These are phyloP conservation scores for Florisuga fusca DNA, from an alignment of 2,797 vertebrate species.

Conservation along the genomic window DNA sequence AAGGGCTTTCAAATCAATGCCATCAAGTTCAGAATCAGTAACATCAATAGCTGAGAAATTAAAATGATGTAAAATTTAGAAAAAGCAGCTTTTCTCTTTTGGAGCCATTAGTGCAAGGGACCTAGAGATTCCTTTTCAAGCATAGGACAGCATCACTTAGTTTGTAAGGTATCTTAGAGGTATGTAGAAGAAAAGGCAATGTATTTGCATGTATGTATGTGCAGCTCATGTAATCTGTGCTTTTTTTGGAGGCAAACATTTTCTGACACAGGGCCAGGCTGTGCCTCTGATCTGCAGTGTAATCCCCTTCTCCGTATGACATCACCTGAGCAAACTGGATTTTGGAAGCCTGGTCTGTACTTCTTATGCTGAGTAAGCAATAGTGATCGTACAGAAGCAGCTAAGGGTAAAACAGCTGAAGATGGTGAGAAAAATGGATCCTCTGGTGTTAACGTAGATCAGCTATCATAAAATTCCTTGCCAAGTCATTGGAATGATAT, in stretches of 20 bases:
- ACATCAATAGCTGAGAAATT: neutral
- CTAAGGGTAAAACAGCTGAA: neutral
- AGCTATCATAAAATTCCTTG: neutral
- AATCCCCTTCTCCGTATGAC: neutral
- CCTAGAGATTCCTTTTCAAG: neutral
- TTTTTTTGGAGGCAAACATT: neutral
- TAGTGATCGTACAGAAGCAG: neutral
- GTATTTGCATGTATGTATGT: neutral
- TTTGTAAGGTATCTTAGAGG: neutral
- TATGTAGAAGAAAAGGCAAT: neutral
- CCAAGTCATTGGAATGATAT: neutral
- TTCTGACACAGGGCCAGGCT: neutral
- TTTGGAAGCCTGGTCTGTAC: neutral
- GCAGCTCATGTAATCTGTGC: neutral
- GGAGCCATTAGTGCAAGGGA: neutral
- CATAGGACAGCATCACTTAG: neutral
- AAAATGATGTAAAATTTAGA: neutral
- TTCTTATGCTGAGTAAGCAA: neutral
- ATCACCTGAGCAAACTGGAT: neutral
- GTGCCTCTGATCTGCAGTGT: neutral
- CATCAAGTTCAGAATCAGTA: neutral
- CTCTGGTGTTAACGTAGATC: neutral
- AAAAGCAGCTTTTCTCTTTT: neutral
- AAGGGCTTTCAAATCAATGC: constrained; percentile 37
- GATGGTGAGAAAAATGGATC: neutral